phyloP scores from a whole-genome alignment of 1,140 invertebrate species.

The Drosophila pseudoananassae region DNA sequence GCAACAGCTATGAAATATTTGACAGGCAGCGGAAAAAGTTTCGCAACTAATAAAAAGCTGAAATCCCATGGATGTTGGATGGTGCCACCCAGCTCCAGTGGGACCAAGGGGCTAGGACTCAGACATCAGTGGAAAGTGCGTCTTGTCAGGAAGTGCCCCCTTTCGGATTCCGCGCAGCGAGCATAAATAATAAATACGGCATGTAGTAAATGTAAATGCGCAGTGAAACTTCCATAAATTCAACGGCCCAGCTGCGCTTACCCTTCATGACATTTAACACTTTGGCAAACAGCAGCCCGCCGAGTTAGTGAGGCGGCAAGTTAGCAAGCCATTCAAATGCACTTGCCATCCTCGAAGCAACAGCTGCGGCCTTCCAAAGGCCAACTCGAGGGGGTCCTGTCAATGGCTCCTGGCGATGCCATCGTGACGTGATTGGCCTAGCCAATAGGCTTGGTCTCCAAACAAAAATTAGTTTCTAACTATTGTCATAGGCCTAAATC shows the following conservation, averaged over 20 bases:
- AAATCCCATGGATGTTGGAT: conserved; percentile 32
- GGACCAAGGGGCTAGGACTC: neutral
- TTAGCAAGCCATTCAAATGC: conserved; percentile 70
- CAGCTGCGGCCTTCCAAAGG: conserved; percentile 63
- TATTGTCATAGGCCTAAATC: neutral
- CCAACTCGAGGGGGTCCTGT: conserved; percentile 11
- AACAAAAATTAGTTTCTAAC: conserved; percentile 9
- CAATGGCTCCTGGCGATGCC: conserved; percentile 36
- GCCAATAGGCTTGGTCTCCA: neutral
- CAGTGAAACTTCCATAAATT: conserved; percentile 72
- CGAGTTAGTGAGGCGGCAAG: conserved; percentile 36
- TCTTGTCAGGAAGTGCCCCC: conserved; percentile 43
- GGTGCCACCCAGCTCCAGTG: neutral
- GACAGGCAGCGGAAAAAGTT: conserved; percentile 35
- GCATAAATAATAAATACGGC: conserved; percentile 77
- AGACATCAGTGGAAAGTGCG: conserved; percentile 53
- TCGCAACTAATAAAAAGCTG: conserved; percentile 63
- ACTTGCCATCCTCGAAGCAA: conserved; percentile 78
- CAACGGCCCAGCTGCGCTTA: conserved; percentile 62
- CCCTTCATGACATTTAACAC: conserved; percentile 79
- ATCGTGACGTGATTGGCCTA: conserved; percentile 28
- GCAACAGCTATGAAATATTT: conserved; percentile 61
- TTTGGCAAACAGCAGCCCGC: conserved; percentile 67
- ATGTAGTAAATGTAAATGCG: conserved; percentile 78
- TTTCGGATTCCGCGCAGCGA: conserved; percentile 20